phyloP scores from a whole-genome alignment of 2,113 vertebrate species.

The Campylorhamphus procurvoides region DNA sequence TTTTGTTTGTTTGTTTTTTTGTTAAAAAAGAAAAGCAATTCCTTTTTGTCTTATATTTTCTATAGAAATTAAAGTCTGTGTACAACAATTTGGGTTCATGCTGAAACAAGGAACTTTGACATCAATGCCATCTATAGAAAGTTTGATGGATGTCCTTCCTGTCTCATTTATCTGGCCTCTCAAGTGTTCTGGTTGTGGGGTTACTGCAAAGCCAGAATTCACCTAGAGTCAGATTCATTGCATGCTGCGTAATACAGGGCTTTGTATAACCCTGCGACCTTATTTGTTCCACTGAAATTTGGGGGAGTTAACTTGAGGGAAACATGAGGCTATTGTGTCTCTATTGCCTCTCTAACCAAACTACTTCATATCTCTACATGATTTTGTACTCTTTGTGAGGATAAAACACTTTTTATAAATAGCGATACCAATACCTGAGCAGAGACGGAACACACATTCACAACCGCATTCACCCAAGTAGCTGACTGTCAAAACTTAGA shows the following conservation, averaged over 20 bases:
- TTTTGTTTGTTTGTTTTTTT: neutral
- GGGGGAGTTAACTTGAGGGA: neutral
- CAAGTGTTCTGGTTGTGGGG: neutral
- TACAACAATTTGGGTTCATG: neutral
- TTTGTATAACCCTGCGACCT: neutral
- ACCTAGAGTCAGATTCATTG: neutral
- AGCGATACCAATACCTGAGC: neutral
- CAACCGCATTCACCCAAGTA: neutral
- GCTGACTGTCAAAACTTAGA: neutral
- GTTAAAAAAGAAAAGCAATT: neutral
- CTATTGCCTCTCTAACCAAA: neutral
- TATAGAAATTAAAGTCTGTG: neutral
- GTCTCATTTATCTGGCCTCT: neutral
- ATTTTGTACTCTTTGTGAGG: neutral
- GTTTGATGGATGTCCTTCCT: neutral
- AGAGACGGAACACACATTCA: neutral
- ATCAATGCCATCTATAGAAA: neutral
- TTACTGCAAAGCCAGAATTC: neutral
- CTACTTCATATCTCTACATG: neutral
- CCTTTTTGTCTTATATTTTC: neutral
- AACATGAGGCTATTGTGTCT: neutral
- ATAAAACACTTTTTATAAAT: neutral
- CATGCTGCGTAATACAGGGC: neutral
- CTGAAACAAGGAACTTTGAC: neutral
- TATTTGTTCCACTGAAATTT: neutral